Conservation (phyloP, 1,140 invertebrate species). For the Camponotus vicinus region DNA sequence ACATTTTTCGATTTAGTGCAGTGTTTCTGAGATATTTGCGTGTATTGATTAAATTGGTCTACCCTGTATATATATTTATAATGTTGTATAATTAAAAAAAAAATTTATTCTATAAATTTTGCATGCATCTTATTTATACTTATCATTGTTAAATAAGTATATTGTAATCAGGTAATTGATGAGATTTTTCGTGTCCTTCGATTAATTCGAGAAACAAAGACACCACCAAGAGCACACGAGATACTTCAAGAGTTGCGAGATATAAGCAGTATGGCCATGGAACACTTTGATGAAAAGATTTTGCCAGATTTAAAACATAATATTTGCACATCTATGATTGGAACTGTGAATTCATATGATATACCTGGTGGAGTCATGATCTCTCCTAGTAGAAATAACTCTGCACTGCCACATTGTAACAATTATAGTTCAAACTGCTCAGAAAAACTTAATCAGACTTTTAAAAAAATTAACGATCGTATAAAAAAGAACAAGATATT, state of each 20-base stretch:
- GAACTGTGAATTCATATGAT: slow-evolving; percentile 80
- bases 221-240: slow-evolving; percentile 93
- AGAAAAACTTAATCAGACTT: slow-evolving; percentile 82
- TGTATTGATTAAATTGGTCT: too few species aligned
- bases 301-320: slow-evolving; percentile 87
- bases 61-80: too few species aligned
- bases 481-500: slow-evolving; percentile 82
- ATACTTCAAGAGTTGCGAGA: slow-evolving; percentile 95
- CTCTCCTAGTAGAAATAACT: slow-evolving; percentile 70
- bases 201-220: slow-evolving; percentile 89
- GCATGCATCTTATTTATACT: background rate
- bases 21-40: too few species aligned
- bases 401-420: slow-evolving; percentile 74
- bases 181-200: slow-evolving; percentile 93
- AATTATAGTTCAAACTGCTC: slow-evolving; percentile 59
- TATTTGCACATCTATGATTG: slow-evolving; percentile 81
- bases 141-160: slow-evolving; percentile 48
- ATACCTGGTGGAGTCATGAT: slow-evolving; percentile 82
- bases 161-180: slow-evolving; percentile 92
- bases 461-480: slow-evolving; percentile 82
- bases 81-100: background rate
- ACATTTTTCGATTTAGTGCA: too few species aligned
- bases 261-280: slow-evolving; percentile 98
- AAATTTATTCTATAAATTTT: background rate
- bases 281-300: slow-evolving; percentile 98